Conservation (phyloP, 2,797 vertebrate species). For the Potorous gilbertii region DNA sequence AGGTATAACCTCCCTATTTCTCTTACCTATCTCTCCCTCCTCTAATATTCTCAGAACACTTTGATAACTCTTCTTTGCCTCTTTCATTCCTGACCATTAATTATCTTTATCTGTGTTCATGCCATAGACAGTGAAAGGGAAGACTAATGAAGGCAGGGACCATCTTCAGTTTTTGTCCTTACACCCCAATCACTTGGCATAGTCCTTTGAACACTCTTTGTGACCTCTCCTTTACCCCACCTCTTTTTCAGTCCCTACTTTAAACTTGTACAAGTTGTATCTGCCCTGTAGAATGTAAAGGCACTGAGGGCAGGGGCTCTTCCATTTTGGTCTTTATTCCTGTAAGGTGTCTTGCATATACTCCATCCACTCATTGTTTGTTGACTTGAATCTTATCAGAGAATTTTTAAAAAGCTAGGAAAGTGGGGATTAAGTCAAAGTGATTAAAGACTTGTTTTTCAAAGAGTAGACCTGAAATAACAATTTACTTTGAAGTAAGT, state of each 20-base stretch:
- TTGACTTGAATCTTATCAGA: constrained; percentile 39
- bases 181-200: neutral
- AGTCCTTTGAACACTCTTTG: neutral
- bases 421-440: constrained; percentile 45
- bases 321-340: neutral
- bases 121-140: neutral
- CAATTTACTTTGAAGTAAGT: neutral
- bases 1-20: neutral
- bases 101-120: neutral
- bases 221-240: neutral
- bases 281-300: neutral
- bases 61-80: neutral
- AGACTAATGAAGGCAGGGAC: neutral
- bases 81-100: neutral
- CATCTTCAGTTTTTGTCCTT: neutral
- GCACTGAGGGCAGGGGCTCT: neutral
- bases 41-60: neutral
- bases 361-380: neutral
- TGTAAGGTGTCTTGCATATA: neutral
- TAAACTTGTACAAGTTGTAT: neutral
- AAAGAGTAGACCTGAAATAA: neutral
- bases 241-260: neutral
- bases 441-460: constrained; percentile 21
- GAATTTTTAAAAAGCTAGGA: constrained; percentile 10
- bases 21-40: neutral